A percentile compares a stretch with the other conserved stretches of the same genome.
phyloP scores from a whole-genome alignment of 1,140 invertebrate genomes.

The Chlorops oryzae region DNA sequence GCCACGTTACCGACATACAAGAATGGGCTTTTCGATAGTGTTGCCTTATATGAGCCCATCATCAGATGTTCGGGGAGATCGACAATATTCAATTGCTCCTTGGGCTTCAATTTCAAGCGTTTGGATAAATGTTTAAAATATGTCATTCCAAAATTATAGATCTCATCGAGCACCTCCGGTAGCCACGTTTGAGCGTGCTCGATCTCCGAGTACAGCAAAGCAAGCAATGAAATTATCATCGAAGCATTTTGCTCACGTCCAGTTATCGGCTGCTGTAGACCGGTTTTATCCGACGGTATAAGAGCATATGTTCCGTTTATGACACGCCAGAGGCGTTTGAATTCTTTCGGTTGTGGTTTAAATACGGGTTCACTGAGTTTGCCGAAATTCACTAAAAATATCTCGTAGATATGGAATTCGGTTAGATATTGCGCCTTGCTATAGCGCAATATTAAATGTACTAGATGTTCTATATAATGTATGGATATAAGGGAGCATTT shows the following conservation, averaged over 20 bases:
- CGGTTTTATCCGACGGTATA: conserved; percentile 29
- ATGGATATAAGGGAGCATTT: conserved; percentile 37
- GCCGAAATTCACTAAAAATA: conserved; percentile 29
- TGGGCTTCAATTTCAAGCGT: conserved; percentile 37
- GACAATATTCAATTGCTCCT: conserved; percentile 36
- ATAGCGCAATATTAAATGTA: conserved; percentile 35
- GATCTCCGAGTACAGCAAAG: conserved; percentile 36
- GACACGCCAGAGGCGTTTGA: conserved; percentile 34
- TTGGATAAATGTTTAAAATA: conserved; percentile 38
- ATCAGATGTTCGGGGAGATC: conserved; percentile 41
- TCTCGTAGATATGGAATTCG: conserved; percentile 39
- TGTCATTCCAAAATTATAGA: conserved; percentile 32
- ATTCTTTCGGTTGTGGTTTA: not conserved
- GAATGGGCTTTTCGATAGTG: conserved; percentile 34
- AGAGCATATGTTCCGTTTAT: conserved; percentile 41
- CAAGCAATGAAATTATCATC: conserved; percentile 33
- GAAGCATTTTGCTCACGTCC: conserved; percentile 36
- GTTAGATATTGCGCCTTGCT: conserved; percentile 22
- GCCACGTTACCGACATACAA: conserved; percentile 37
- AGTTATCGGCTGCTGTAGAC: conserved; percentile 35
- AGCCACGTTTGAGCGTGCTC: conserved; percentile 32
- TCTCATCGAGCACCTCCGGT: conserved; percentile 32
- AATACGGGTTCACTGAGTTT: conserved; percentile 25
- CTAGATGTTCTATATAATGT: conserved; percentile 32
- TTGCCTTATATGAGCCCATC: conserved; percentile 39